A percentile compares a stretch with the other conserved stretches of the same genome.
phyloP scores from a whole-genome alignment of 2,888 invertebrate genomes.

The Caenorhabditis afra region DNA sequence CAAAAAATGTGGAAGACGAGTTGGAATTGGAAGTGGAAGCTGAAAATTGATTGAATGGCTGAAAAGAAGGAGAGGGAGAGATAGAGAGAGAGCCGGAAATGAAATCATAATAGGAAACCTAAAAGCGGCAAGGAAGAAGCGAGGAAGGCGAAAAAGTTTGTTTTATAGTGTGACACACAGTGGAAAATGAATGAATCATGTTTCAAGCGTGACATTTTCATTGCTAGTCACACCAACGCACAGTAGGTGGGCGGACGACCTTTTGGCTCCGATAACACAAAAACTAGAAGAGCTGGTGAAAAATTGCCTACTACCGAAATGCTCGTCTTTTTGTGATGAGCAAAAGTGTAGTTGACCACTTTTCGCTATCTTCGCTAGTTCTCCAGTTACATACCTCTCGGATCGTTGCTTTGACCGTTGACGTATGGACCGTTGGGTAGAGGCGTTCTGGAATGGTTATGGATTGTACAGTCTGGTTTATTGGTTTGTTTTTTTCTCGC shows the following conservation, averaged over 20 bases:
- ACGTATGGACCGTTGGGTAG: conserved; percentile 41
- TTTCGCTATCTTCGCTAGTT: too few species aligned
- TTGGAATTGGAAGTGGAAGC: conserved; percentile 21
- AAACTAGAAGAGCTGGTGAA: too few species aligned
- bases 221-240: too few species aligned
- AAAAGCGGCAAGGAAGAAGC: not conserved
- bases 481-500: not conserved
- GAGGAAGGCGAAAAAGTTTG: not conserved
- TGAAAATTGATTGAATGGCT: not conserved
- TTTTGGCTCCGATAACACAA: too few species aligned
- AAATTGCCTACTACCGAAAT: too few species aligned
- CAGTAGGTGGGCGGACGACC: too few species aligned
- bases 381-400: conserved; percentile 15
- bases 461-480: not conserved
- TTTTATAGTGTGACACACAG: not conserved
- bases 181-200: too few species aligned
- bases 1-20: conserved; percentile 54
- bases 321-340: too few species aligned
- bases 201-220: too few species aligned
- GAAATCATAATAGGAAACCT: conserved; percentile 30
- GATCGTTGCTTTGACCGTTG: conserved; percentile 34
- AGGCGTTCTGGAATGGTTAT: conserved; percentile 20
- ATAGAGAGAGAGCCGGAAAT: conserved; percentile 22
- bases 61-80: too few species aligned
- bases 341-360: too few species aligned